Evolutionary conservation across 2,797 vertebrate species (phyloP), one percentile per base, ranked within the genome.

Genomic region (Poecilia gillii): DNA sequence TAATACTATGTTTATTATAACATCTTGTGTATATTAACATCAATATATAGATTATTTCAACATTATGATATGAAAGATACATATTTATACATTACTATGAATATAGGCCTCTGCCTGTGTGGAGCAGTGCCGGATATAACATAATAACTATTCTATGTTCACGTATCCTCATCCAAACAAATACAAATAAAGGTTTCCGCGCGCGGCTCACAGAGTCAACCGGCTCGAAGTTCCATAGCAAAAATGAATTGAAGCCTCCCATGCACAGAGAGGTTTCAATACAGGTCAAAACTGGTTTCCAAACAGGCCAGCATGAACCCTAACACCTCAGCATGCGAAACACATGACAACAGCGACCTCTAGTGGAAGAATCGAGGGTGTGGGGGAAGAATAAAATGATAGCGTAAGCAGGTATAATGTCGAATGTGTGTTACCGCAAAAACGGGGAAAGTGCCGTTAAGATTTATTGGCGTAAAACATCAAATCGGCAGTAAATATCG

Each of bases 221-320:
- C 89, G 12, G 66, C 41, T 86, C 76, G 80, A 87, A 90, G 74
- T 86, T 87, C 90, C 88, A 84, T 81, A 88, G 90, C 84, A 88
- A 81, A 84, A 88, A 82, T 92, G 92, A 87, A 95, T 94, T 91
- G 93, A 94, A 94, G 91, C 92, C 93, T 94, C 95, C 93, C 94
- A 95, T 95, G 94, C 94, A 95, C 95, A 94, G 94, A 95, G 94
- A 94, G 93, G 91, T 81, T 92, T 79, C 94, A 94, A 95, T 92
- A 93, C 93, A 93, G 94, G 91, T 93, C 92, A 84, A 91, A 94
- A 93, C 87, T 90, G 94, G 92, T 93, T 95, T 91, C 81, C 89
- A 90, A 94, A 93, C 92, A 92, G 94, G 93, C 90, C 93, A 91
- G 81, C 57, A 75, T 77, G 84, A 88, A 86, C 84, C 87, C 83